Evolutionary conservation across 2,888 invertebrate genomes (phyloP).

Genomic region (Ornithoptera alexandrae): DNA sequence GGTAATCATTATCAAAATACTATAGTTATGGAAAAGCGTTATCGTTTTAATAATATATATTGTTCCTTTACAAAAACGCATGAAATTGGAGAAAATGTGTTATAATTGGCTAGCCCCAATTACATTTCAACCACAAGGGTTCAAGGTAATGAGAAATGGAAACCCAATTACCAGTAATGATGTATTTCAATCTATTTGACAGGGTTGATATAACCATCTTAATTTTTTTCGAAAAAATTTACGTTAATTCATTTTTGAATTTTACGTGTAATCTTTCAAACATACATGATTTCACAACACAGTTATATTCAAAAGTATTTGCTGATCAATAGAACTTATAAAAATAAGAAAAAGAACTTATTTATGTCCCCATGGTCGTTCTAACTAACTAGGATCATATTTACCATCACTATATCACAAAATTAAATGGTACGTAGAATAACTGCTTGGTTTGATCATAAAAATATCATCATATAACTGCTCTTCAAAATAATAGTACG

Average conservation of each 20-base stretch:
- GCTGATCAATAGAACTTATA: no score
- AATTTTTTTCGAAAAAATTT: neutral
- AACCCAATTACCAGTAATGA: neutral
- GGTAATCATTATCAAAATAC: no score
- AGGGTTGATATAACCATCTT: neutral
- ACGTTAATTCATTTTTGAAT: neutral
- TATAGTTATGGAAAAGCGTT: no score
- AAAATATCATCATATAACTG: neutral
- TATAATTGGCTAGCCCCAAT: neutral
- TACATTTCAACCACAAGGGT: neutral
- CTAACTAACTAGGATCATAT: neutral
- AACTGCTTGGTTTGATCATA: neutral
- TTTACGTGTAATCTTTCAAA: neutral
- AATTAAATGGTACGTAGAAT: neutral
- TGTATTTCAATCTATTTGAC: neutral
- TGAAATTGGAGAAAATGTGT: no score
- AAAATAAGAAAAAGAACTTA: no score
- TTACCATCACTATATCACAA: neutral
- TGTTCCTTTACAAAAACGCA: no score
- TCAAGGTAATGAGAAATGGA: constrained; percentile 1
- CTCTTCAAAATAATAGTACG: neutral
- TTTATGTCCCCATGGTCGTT: no score
- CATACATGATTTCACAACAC: no score
- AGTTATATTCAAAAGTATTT: no score
- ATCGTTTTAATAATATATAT: no score